These are phyloP conservation scores for Tarsius wallacei DNA, from an alignment of 2,797 vertebrate species.

Conservation along the genomic window DNA sequence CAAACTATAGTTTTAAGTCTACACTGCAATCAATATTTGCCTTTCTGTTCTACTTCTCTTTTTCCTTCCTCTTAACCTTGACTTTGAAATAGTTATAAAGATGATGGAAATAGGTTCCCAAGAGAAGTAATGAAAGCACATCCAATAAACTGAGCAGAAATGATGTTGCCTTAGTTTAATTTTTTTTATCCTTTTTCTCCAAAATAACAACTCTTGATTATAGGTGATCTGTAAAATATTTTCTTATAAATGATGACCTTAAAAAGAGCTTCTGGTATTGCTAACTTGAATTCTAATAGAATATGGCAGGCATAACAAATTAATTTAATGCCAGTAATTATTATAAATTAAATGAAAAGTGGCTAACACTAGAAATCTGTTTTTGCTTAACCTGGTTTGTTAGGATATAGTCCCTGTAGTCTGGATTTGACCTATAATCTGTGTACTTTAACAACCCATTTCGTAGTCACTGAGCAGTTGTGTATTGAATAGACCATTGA, in stretches of 20 bases:
- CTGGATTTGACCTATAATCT: constrained; percentile 56
- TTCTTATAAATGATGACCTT: constrained; percentile 26
- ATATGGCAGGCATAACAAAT: constrained; percentile 39
- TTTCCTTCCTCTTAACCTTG: constrained; percentile 34
- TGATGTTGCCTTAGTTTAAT: neutral
- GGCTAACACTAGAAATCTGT: constrained; percentile 66
- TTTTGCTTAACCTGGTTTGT: constrained; percentile 67
- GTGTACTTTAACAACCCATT: neutral
- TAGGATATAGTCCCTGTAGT: neutral
- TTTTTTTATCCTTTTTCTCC: neutral
- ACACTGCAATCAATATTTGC: constrained; percentile 15
- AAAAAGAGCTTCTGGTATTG: neutral
- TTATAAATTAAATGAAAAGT: constrained; percentile 70
- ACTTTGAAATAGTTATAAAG: constrained; percentile 64
- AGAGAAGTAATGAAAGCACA: neutral
- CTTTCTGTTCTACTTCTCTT: constrained; percentile 46
- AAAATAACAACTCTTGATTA: constrained; percentile 9
- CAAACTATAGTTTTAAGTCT: constrained; percentile 39
- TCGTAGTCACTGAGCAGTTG: neutral
- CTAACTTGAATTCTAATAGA: constrained; percentile 54
- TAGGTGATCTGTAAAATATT: neutral
- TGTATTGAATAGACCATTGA: neutral
- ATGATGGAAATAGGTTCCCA: constrained; percentile 46
- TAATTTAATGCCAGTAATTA: constrained; percentile 71
- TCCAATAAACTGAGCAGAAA: neutral